These are phyloP conservation scores for Synergus itoensis DNA, from an alignment of 2,888 invertebrate species.

Conservation along the genomic window DNA sequence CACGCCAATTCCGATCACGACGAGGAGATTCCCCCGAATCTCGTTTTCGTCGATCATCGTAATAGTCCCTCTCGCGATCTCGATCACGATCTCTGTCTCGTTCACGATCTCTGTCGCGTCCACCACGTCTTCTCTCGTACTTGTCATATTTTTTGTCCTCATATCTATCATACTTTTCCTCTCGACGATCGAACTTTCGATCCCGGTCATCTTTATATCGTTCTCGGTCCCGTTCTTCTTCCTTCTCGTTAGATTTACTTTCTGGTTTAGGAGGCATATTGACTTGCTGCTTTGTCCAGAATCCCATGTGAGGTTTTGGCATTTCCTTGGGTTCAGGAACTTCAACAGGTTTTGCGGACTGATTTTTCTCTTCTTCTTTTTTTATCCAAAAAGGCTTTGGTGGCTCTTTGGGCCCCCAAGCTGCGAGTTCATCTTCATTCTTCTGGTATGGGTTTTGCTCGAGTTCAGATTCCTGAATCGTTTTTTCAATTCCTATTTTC, in stretches of 20 bases:
- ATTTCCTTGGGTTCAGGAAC: constrained; percentile 73
- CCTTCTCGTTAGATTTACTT: constrained; percentile 72
- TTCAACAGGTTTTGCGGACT: constrained; percentile 54
- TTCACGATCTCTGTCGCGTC: constrained; percentile 58
- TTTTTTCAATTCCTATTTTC: constrained; percentile 56
- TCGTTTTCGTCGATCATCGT: constrained; percentile 72
- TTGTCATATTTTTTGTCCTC: constrained; percentile 57
- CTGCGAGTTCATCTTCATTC: constrained; percentile 64
- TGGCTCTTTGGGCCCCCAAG: constrained; percentile 72
- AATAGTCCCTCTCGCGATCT: constrained; percentile 66
- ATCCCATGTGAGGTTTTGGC: constrained; percentile 76
- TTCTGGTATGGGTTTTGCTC: constrained; percentile 61
- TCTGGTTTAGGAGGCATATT: constrained; percentile 73
- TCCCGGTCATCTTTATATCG: constrained; percentile 65
- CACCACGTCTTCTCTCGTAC: constrained; percentile 69
- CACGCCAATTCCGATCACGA: constrained; percentile 71
- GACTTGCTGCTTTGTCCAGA: constrained; percentile 76
- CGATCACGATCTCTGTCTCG: constrained; percentile 57
- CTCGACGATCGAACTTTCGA: constrained; percentile 69
- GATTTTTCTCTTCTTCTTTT: constrained; percentile 67
- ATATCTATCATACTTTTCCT: constrained; percentile 70
- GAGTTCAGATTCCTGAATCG: constrained; percentile 54
- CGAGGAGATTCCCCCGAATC: constrained; percentile 73
- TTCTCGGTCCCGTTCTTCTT: constrained; percentile 68
- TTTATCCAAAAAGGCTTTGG: constrained; percentile 71